These are phyloP conservation scores for Mixornis gularis DNA, from an alignment of 2,113 vertebrate genomes.

Conservation along the genomic window DNA sequence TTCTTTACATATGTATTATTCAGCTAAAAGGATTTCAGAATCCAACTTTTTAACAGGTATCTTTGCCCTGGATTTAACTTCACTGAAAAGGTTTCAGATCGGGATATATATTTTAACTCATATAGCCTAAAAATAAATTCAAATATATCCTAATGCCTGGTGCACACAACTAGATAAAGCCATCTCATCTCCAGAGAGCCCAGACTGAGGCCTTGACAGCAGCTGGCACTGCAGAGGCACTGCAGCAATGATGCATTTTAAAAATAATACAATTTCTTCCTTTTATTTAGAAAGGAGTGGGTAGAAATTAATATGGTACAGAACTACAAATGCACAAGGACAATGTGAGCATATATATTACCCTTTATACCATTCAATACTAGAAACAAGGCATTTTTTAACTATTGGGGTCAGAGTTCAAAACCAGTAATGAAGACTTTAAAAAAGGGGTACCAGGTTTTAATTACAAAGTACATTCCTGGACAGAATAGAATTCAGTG, in stretches of 20 bases:
- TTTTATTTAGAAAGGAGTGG: not conserved
- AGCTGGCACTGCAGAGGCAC: not conserved
- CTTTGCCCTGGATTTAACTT: not conserved
- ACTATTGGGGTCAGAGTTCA: not conserved
- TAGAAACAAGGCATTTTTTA: not conserved
- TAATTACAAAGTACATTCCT: not conserved
- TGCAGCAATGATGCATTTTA: not conserved
- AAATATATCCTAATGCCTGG: not conserved
- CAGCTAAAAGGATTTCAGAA: not conserved
- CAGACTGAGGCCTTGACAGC: not conserved
- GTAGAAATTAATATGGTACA: not conserved
- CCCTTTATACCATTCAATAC: not conserved
- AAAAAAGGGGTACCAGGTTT: not conserved
- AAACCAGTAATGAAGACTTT: not conserved
- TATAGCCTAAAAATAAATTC: not conserved
- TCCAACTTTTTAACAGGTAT: not conserved
- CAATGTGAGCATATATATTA: not conserved
- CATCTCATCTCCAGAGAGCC: not conserved
- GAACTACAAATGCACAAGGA: not conserved
- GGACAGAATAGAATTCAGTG: not conserved
- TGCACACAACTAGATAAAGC: not conserved
- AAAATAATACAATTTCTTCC: not conserved
- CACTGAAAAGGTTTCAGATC: not conserved
- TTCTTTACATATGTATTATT: not conserved
- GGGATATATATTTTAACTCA: not conserved